phyloP scores from a whole-genome alignment of 2,797 vertebrate genomes.

The Uromys caudimaculatus region DNA sequence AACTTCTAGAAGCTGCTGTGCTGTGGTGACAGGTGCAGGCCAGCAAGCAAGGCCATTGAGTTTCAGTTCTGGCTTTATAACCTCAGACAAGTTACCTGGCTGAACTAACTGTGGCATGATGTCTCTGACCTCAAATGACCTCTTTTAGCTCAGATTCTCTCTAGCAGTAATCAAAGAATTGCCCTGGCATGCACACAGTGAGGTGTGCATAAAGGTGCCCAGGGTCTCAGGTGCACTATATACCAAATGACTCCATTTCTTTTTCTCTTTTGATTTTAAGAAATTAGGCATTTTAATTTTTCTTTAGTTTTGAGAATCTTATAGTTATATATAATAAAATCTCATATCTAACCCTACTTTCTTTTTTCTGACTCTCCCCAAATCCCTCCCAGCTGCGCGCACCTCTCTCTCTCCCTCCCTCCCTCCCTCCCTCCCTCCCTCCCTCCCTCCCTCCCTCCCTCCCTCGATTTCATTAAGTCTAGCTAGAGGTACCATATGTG shows the following conservation, averaged over 20 bases:
- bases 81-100: not conserved
- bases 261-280: not conserved
- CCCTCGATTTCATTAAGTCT: not conserved
- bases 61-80: not conserved
- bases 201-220: fast-evolving
- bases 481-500: not conserved
- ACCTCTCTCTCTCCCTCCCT: no score
- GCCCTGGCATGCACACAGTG: not conserved
- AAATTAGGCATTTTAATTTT: not conserved
- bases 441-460: no score
- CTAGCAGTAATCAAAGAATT: not conserved
- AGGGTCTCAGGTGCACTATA: not conserved
- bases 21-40: not conserved
- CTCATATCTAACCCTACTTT: not conserved
- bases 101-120: not conserved
- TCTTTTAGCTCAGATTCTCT: not conserved
- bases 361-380: not conserved
- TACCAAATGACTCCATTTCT: not conserved
- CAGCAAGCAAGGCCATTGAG: not conserved
- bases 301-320: not conserved
- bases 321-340: not conserved
- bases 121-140: not conserved
- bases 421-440: no score
- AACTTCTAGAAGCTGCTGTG: not conserved
- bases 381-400: not conserved